Conservation (phyloP, 1,140 invertebrate species). For the Mylabris phalerata region DNA sequence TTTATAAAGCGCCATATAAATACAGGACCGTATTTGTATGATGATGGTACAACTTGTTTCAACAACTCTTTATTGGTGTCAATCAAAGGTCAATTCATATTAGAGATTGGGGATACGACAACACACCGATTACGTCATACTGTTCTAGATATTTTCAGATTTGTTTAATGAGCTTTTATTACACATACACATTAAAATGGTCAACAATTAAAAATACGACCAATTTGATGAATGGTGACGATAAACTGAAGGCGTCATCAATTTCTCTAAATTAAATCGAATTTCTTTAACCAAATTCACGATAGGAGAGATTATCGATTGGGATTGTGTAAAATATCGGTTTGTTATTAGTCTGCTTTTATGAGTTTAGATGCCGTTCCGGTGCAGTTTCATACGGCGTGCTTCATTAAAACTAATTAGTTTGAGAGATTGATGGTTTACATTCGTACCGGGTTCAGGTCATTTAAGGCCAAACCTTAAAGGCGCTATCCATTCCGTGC, state of each 20-base stretch:
- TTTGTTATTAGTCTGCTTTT: constrained; percentile 2
- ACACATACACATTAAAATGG: too few relatives aligned
- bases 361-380: constrained; percentile 6
- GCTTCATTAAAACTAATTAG: constrained; percentile 16
- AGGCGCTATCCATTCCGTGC: constrained; percentile 2
- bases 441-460: constrained; percentile 12
- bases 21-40: too few relatives aligned
- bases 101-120: constrained; percentile 21
- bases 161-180: constrained; percentile 17
- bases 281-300: too few relatives aligned
- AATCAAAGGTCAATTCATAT: constrained; percentile 28
- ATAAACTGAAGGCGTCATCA: too few relatives aligned
- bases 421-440: constrained; percentile 14
- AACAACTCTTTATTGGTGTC: constrained; percentile 22
- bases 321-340: constrained; percentile 5
- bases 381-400: constrained; percentile 12
- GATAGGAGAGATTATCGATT: too few relatives aligned
- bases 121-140: constrained; percentile 18
- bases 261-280: too few relatives aligned
- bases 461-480: constrained; percentile 6
- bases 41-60: constrained; percentile 3
- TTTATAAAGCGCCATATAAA: too few relatives aligned
- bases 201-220: too few relatives aligned
- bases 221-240: too few relatives aligned
- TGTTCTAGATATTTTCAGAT: constrained; percentile 20